Evolutionary conservation across 2,797 vertebrate genomes (phyloP), one percentile per base, ranked within the genome.

Genomic region (Oreochromis grahami): DNA sequence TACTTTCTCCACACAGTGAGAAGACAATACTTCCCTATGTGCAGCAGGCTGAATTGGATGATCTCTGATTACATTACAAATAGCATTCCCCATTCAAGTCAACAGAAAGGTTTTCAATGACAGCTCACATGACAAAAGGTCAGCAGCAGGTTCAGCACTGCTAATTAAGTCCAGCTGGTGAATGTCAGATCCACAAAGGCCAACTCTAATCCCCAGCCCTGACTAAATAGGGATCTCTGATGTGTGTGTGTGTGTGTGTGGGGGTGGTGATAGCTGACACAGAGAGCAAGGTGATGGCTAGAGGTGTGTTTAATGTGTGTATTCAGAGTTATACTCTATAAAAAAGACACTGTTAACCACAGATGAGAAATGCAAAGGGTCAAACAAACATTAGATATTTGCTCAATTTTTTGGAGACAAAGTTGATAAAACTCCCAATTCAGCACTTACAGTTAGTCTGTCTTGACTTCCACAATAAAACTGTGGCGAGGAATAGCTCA

Each of bases 161-260:
- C 96, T 97, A 96, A 96, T 97, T 96, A 96, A 96, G 95, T 96
- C 94, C 95, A 96, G 96, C 94, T 95, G 95, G 93, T 95, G 96
- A 97, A 97, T 96, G 96, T 96, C 95, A 96, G 94, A 96, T 95
- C 94, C 93, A 95, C 95, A 96, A 96, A 96, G 96, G 96, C 95
- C 96, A 96, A 76, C 60, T 77, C 94, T 96, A 96, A 97, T 96
- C 96, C 95, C 92, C 85, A 82, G 87, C 82, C 84, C 83, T 89
- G 85, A 83, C 89, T 91, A 91, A 93, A 90, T 77, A 92, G 77
- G 77, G 80, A 87, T 89, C 81, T 85, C 29, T 72, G n/a, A 6
- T 79, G 83, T 81, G 38, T 79, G 55, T 80, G 43, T 74, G 50
- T 51, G 50, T 51, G 2, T 58, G 43, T 1, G 2, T 7, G 8